These are phyloP conservation scores for Carterocephalus palaemon DNA, from an alignment of 2,888 invertebrate genomes.

Conservation along the genomic window DNA sequence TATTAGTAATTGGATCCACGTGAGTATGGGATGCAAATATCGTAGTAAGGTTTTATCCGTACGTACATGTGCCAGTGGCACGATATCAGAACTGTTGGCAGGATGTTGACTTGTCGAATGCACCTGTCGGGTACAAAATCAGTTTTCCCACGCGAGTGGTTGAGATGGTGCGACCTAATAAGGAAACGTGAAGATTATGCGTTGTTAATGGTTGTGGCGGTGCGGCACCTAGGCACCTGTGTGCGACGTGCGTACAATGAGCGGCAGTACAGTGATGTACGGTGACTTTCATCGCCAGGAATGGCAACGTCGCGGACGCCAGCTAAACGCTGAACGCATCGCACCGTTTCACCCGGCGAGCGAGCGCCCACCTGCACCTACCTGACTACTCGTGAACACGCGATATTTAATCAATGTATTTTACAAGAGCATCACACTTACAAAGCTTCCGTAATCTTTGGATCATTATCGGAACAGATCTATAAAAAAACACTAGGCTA, in stretches of 20 bases:
- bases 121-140: slow-evolving; percentile 14
- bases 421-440: slow-evolving; percentile 5
- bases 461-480: slow-evolving; percentile 3
- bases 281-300: slow-evolving; percentile 71
- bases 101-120: slow-evolving; percentile 19
- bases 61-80: slow-evolving; percentile 8
- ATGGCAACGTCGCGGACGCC: slow-evolving; percentile 61
- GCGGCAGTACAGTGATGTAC: slow-evolving; percentile 46
- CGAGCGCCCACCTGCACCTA: too few relatives aligned
- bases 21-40: slow-evolving; percentile 9
- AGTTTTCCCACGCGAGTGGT: slow-evolving; percentile 19
- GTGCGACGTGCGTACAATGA: slow-evolving; percentile 3
- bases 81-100: slow-evolving; percentile 16
- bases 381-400: slow-evolving; percentile 35
- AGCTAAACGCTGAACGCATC: slow-evolving; percentile 46
- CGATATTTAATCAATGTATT: slow-evolving; percentile 36
- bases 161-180: slow-evolving; percentile 11
- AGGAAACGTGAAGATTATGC: slow-evolving; percentile 21
- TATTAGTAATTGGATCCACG: slow-evolving; percentile 22
- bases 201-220: slow-evolving; percentile 5
- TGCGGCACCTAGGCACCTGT: slow-evolving; percentile 3
- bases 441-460: slow-evolving; percentile 14
- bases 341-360: slow-evolving; percentile 55
- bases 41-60: slow-evolving; percentile 12
- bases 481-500: slow-evolving; percentile 16